These are phyloP conservation scores for Xyrichtys novacula DNA, from an alignment of 2,797 vertebrate genomes.

Conservation along the genomic window DNA sequence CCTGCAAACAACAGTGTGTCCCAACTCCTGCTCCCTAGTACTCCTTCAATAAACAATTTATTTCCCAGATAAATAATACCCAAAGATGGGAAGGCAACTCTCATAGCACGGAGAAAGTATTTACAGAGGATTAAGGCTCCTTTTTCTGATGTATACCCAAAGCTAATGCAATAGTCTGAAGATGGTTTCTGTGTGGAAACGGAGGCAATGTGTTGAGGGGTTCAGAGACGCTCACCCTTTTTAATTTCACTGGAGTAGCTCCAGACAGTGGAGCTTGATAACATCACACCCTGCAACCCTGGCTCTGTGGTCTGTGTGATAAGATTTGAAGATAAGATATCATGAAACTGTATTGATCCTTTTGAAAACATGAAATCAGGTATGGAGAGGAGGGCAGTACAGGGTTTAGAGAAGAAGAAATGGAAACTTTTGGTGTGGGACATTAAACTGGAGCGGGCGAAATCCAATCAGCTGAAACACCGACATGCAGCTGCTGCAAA, in stretches of 20 bases:
- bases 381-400: background rate
- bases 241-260: conserved; percentile 52
- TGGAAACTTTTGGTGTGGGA: conserved; percentile 19
- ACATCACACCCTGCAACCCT: conserved; percentile 49
- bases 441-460: conserved; percentile 1
- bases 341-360: conserved; percentile 44
- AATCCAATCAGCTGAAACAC: conserved; percentile 13
- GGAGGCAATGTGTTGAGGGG: conserved; percentile 30
- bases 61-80: conserved; percentile 46
- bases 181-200: conserved; percentile 41
- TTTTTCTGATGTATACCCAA: conserved; percentile 38
- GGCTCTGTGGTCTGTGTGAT: conserved; percentile 50
- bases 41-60: conserved; percentile 44
- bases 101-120: conserved; percentile 13
- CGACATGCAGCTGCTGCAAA: background rate
- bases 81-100: conserved; percentile 36
- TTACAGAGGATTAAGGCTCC: conserved; percentile 17
- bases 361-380: conserved; percentile 24
- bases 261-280: conserved; percentile 58
- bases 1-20: conserved; percentile 47
- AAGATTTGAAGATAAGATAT: conserved; percentile 55
- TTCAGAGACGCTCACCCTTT: conserved; percentile 34
- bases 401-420: conserved; percentile 2
- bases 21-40: conserved; percentile 23
- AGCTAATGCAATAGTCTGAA: conserved; percentile 28